Evolutionary conservation across 1,140 invertebrate species (phyloP).

Genomic region (Orchestia grillus): DNA sequence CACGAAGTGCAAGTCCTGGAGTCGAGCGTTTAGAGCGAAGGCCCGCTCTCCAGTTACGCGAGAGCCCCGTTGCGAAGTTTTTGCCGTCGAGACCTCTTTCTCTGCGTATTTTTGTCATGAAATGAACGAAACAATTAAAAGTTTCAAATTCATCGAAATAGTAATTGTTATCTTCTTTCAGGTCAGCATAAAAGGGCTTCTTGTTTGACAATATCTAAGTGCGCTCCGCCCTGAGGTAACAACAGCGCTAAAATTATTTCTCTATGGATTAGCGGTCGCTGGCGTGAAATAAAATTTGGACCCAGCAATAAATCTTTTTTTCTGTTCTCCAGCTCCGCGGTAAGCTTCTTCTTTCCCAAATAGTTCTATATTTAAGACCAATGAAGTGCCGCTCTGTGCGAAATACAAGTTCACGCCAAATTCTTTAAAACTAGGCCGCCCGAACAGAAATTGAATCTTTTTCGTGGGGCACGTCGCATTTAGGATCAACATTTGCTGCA

Average conservation of each 20-base stretch:
- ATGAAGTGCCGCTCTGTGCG: background rate
- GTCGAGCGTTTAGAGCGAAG: background rate
- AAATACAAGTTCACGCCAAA: background rate
- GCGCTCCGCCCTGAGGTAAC: background rate
- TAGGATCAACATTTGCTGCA: conserved; percentile 1
- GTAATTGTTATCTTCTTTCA: too few relatives aligned
- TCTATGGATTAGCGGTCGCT: background rate
- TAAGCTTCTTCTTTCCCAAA: background rate
- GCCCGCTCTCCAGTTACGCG: background rate
- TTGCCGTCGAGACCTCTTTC: background rate
- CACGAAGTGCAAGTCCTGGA: background rate
- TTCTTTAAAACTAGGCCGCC: background rate
- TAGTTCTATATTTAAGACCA: background rate
- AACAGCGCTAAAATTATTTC: background rate
- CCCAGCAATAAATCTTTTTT: background rate
- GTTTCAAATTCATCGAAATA: too few relatives aligned
- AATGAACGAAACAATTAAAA: too few relatives aligned
- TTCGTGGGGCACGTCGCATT: background rate
- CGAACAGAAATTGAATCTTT: background rate
- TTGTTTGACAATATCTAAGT: background rate
- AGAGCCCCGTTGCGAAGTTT: background rate
- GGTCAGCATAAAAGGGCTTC: too few relatives aligned
- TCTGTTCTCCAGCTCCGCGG: background rate
- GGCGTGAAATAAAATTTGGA: background rate
- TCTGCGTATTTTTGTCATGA: background rate